Base-by-base conservation (phyloP, 2,113 vertebrate species). In the Climacteris rufus region DNA sequence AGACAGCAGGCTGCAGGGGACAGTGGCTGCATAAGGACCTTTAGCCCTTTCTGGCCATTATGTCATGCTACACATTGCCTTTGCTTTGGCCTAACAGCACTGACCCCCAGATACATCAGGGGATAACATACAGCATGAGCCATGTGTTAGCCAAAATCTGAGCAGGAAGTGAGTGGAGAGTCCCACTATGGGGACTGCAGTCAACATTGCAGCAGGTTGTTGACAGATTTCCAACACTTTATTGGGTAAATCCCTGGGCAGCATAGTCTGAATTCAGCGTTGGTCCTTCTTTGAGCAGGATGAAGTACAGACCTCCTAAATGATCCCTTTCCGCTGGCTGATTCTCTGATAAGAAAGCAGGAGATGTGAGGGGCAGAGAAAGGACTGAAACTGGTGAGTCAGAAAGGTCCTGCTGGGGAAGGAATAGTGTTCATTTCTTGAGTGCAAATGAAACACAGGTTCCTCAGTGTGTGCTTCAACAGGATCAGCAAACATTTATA, bases 1-100 rank as follows among this genome's bases (percentile, higher is more conserved):
- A 66, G 31, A 39, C 30, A 66, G 56, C 61, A 79, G 33, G 39
- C 42, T 72, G 57, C 35, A 53, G 59, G 30, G 56, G 18, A 11
- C 15, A 60, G 13, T 22, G 23, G 30, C 23, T 69, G 15, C 10
- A 22, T 15, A 35, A 70, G 20, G 15, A 33, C 33, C 18, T 82
- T 56, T 25, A 64, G 35, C 13, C 30, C 49, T 74, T 66, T 87
- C 68, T 40, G 47, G 39, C 15, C 59, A 52, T 44, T 1, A 0
- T 69, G 35, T 35, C 1, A 1, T 47, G 33, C 31, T 40, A 3
- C 0, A 0, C 3, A 8, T n/a, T 77, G 44, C 28, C 35, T 69
- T 60, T 2, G 0, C 30, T 69, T 77, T 78, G 18, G 66, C 42
- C 20, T 6, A 50, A 47, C 16, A 44, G 15, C 2, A 2, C n/a